A percentile compares a stretch with the other conserved stretches of the same genome.
Evolutionary conservation across 2,888 invertebrate genomes (phyloP).

Genomic region (Epiperipatus broadwayi): DNA sequence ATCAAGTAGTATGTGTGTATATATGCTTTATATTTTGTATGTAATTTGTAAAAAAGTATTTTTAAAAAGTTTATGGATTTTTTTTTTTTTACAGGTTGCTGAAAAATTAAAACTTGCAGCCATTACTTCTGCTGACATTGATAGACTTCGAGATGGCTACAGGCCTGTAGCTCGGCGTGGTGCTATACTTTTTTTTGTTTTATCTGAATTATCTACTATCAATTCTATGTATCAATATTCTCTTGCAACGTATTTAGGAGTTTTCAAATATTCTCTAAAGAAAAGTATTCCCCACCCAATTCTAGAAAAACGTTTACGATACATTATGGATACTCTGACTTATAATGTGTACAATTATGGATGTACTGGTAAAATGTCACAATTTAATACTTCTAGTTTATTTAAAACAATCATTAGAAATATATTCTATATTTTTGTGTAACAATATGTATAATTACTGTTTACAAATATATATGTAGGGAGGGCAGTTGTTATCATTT

Average conservation of each 20-base stretch:
- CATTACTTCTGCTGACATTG: conserved; percentile 57
- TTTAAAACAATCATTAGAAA: background rate
- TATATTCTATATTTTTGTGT: background rate
- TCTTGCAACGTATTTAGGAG: conserved; percentile 58
- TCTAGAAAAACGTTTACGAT: conserved; percentile 48
- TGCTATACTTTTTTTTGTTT: conserved; percentile 70
- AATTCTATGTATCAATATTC: conserved; percentile 87
- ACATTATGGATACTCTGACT: conserved; percentile 64
- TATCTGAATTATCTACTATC: conserved; percentile 70
- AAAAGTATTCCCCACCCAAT: conserved; percentile 63
- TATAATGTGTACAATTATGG: conserved; percentile 76
- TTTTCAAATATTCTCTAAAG: conserved; percentile 57
- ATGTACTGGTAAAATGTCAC: conserved; percentile 47
- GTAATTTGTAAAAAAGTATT: too few species aligned
- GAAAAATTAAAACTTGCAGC: conserved; percentile 56
- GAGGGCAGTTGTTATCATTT: too few species aligned
- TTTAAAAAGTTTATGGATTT: too few species aligned
- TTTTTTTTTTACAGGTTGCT: conserved; percentile 34
- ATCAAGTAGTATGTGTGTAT: too few species aligned
- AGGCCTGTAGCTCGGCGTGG: conserved; percentile 64
- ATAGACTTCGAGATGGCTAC: conserved; percentile 61
- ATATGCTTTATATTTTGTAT: background rate
- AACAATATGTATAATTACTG: too few species aligned
- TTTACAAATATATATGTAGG: too few species aligned
- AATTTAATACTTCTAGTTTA: background rate